Evolutionary conservation across 37 sponge, comb jelly and placozoan species (phyloP).

Genomic region (Theonella swinhoei): DNA sequence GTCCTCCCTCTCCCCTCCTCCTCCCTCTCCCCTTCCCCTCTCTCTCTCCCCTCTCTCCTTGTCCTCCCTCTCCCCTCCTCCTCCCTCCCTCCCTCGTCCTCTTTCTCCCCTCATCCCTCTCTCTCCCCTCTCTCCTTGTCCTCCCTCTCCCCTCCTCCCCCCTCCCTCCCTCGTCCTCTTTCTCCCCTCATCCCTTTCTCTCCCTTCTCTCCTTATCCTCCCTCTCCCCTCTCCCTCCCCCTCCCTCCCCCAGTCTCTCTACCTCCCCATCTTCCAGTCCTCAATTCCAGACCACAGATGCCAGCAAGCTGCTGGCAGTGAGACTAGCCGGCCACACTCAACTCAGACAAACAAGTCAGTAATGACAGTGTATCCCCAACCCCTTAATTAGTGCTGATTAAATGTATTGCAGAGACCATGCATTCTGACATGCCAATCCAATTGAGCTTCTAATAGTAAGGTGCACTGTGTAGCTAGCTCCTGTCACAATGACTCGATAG

Average conservation of each 20-base stretch:
- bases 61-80: background rate
- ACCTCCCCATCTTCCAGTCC: background rate
- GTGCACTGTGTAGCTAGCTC: no score
- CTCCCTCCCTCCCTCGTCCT: conserved; percentile 1
- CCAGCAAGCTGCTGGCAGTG: conserved; percentile 15
- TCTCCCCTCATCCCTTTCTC: conserved; percentile 5
- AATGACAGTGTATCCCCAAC: background rate
- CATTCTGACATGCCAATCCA: no score
- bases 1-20: background rate
- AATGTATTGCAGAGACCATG: no score
- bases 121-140: background rate
- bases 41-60: background rate
- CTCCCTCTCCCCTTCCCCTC: background rate
- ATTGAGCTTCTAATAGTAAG: no score
- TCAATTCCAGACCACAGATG: background rate
- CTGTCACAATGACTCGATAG: no score
- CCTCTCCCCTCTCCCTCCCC: conserved; percentile 6
- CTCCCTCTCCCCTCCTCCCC: conserved; percentile 1
- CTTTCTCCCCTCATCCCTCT: no score
- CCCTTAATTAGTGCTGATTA: no score
- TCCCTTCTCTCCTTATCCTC: background rate
- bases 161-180: conserved; percentile 17
- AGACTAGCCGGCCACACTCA: conserved; percentile 19
- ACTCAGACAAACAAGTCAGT: conserved; percentile 60
- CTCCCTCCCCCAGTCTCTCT: conserved; percentile 25